Percentiles rank a stretch among this genome's conserved stretches.
Conservation (phyloP, 2,113 vertebrate genomes). For the Neotoma lepida region DNA sequence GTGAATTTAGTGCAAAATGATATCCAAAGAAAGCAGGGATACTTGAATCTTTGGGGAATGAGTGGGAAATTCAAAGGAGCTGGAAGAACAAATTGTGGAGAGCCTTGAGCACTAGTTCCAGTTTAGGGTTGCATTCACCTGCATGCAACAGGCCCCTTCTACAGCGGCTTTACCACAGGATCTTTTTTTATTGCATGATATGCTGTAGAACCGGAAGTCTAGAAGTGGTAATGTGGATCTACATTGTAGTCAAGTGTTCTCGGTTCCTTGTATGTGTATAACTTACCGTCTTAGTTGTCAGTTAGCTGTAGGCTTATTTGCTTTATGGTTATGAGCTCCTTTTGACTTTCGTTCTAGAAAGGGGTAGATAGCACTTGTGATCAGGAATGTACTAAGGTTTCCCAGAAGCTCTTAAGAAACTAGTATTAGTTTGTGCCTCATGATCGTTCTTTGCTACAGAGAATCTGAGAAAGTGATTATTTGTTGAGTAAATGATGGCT, state of each 20-base stretch:
- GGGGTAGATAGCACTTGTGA: neutral
- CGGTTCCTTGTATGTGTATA: neutral
- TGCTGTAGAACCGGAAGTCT: conserved; percentile 1
- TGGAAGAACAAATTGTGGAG: neutral
- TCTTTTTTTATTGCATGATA: conserved; percentile 30
- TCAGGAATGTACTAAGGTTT: conserved; percentile 22
- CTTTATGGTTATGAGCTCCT: neutral
- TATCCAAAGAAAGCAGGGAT: neutral
- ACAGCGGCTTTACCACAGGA: neutral
- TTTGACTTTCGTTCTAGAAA: conserved; percentile 43
- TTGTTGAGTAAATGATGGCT: neutral
- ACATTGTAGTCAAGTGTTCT: neutral
- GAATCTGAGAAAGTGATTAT: conserved; percentile 8
- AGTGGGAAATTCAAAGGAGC: neutral
- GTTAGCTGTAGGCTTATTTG: neutral
- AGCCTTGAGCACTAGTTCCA: conserved; percentile 11
- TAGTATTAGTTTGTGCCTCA: neutral
- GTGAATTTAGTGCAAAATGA: neutral
- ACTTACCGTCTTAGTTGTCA: neutral
- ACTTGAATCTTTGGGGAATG: neutral
- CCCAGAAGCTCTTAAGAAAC: conserved; percentile 2
- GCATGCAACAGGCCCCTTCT: neutral
- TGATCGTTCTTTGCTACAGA: conserved; percentile 13
- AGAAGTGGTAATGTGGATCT: neutral
- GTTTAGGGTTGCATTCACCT: conserved; percentile 12